phyloP scores from a whole-genome alignment of 1,140 invertebrate genomes.

The Orius laevigatus region DNA sequence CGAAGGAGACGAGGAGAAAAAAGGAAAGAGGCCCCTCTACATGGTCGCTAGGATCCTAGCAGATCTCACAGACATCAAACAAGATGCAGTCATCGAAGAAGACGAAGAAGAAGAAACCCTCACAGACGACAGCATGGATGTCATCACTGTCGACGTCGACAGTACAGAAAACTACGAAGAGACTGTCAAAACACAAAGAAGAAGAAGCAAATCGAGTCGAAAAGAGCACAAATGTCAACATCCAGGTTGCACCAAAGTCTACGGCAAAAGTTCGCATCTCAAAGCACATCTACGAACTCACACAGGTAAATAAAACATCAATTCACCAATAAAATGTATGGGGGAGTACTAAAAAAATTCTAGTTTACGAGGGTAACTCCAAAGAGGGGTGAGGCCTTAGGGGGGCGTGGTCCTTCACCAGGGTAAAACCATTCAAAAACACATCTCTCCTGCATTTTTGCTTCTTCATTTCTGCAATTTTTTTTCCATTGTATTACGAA shows the following conservation, averaged over 20 bases:
- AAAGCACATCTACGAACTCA: slow-evolving; percentile 56
- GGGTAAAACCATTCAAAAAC: too few relatives aligned
- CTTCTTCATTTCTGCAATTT: too few relatives aligned
- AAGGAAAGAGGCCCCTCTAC: slow-evolving; percentile 26
- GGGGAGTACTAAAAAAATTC: too few relatives aligned
- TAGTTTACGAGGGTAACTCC: too few relatives aligned
- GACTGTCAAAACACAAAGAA: slow-evolving; percentile 5
- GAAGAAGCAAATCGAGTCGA: slow-evolving; percentile 19
- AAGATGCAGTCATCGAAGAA: slow-evolving; percentile 28
- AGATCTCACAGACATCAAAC: slow-evolving; percentile 36
- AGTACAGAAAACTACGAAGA: neutral
- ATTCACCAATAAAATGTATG: too few relatives aligned
- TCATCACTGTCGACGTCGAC: slow-evolving; percentile 8
- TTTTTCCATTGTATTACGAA: too few relatives aligned
- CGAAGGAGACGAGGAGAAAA: slow-evolving; percentile 16
- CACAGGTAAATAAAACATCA: slow-evolving; percentile 34
- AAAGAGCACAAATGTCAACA: slow-evolving; percentile 49
- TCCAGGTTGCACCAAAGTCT: slow-evolving; percentile 54
- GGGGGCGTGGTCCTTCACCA: too few relatives aligned
- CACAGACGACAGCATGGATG: slow-evolving; percentile 11
- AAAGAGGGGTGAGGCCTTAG: too few relatives aligned
- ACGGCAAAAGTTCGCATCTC: slow-evolving; percentile 63
- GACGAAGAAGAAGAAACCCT: too few relatives aligned
- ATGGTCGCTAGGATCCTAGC: slow-evolving; percentile 42
- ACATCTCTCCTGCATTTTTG: too few relatives aligned